Percentiles rank a stretch among this genome's conserved stretches.
phyloP scores from a whole-genome alignment of 2,888 invertebrate species.

The Agonopterix heracliana region DNA sequence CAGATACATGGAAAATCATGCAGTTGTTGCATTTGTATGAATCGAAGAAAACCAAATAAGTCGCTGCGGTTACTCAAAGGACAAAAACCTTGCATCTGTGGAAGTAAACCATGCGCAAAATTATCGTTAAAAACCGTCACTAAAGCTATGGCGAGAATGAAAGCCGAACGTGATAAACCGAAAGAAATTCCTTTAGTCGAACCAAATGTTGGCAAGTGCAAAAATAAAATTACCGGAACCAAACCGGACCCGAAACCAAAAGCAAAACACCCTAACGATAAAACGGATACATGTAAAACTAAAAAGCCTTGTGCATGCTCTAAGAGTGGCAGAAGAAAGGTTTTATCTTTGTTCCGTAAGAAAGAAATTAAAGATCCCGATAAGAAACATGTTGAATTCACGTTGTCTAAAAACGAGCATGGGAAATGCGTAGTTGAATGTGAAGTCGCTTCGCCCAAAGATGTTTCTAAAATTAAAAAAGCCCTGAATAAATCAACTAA shows the following conservation, averaged over 20 bases:
- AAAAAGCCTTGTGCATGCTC: conserved; percentile 2
- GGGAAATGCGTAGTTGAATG: background rate
- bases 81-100: conserved; percentile 16
- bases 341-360: background rate
- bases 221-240: too few relatives aligned
- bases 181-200: too few relatives aligned
- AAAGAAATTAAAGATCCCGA: background rate
- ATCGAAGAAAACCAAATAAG: background rate
- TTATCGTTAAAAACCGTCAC: background rate
- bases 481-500: background rate
- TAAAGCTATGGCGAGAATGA: too few relatives aligned
- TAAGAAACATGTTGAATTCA: background rate
- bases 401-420: background rate
- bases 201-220: too few relatives aligned
- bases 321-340: background rate
- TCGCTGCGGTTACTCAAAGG: background rate
- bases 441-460: background rate
- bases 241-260: too few relatives aligned
- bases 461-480: background rate
- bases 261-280: background rate
- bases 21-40: conserved; percentile 12
- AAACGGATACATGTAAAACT: background rate
- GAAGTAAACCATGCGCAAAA: conserved; percentile 13
- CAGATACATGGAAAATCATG: conserved; percentile 8
- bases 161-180: too few relatives aligned